Conservation (phyloP, 2,888 invertebrate genomes). For the Bombylius discolor region DNA sequence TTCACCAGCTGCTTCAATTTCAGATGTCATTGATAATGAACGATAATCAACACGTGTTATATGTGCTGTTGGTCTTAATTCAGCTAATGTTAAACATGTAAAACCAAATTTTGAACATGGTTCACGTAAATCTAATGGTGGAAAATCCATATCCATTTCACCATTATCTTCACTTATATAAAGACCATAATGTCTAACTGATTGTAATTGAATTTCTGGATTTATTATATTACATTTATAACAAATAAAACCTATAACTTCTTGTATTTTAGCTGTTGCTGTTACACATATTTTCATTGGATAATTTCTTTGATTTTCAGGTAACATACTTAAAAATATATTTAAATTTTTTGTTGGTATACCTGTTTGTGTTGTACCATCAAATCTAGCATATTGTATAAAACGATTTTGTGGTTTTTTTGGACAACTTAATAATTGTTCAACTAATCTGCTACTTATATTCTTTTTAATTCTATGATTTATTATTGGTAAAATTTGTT, state of each 20-base stretch:
- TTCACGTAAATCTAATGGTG: constrained; percentile 76
- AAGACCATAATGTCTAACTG: constrained; percentile 64
- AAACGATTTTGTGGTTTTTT: constrained; percentile 74
- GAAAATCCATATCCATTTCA: constrained; percentile 78
- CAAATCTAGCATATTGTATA: constrained; percentile 79
- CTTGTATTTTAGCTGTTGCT: constrained; percentile 72
- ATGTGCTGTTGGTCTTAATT: constrained; percentile 39
- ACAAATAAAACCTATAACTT: constrained; percentile 85
- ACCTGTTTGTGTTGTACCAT: constrained; percentile 73
- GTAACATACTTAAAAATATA: constrained; percentile 81
- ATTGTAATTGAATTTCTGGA: constrained; percentile 48
- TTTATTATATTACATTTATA: constrained; percentile 62
- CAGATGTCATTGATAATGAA: constrained; percentile 35
- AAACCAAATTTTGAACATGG: constrained; percentile 89
- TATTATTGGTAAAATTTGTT: no score
- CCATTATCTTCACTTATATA: constrained; percentile 95
- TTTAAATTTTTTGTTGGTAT: constrained; percentile 70
- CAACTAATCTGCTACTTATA: constrained; percentile 50
- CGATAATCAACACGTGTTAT: constrained; percentile 29
- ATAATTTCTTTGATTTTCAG: constrained; percentile 66
- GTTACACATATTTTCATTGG: constrained; percentile 72
- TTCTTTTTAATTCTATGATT: not conserved
- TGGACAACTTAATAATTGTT: constrained; percentile 63
- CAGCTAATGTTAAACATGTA: constrained; percentile 74
- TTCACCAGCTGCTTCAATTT: constrained; percentile 32